Evolutionary conservation across 2,888 invertebrate species (phyloP), one percentile per base, ranked within the genome.

Genomic region (Sinopyrophorus schimmeli): DNA sequence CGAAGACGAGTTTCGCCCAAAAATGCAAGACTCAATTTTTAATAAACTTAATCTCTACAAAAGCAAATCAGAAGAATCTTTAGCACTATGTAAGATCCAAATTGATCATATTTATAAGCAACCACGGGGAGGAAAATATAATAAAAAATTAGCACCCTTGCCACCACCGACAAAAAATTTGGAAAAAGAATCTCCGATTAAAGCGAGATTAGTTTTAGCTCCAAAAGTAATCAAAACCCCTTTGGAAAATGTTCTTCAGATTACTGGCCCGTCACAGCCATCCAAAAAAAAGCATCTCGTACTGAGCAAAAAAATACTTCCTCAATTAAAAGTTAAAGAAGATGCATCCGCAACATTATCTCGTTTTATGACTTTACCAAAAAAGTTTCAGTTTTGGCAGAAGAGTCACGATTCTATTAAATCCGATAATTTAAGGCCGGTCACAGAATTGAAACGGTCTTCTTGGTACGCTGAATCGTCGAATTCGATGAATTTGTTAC

Each of bases 311-410:
- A n/a, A n/a, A 26, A 53, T 53, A 40, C 53, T 27, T 26, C 53
- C 56, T 18, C 55, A 44, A 38, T 32, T 53, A 24, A 54, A 52
- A 30, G 48, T 48, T 28, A 54, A 63, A 55, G 35, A 60, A 54
- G 60, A 64, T 53, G 56, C 61, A 34, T 16, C n/a, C n/a, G n/a
- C n/a, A n/a, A n/a, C 66, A 34, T 52, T 67, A 44, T 34, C 63
- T 26, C 68, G 68, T 52, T 57, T 81, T 47, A 73, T 81, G 47
- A 77, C 78, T 51, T 65, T 81, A 38, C 80, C 81, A 4, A 75
- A 76, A 55, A 80, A 79, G 70, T 69, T 81, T 48, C 77, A 74
- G 23, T 79, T 80, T 68, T 80, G 80, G 79, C 70, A 76, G 57
- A 79, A 76, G 69, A 67, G 61, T 52, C 77, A 77, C 23, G 73